phyloP scores from a whole-genome alignment of 2,888 invertebrate genomes.

The Galerucella calmariensis region DNA sequence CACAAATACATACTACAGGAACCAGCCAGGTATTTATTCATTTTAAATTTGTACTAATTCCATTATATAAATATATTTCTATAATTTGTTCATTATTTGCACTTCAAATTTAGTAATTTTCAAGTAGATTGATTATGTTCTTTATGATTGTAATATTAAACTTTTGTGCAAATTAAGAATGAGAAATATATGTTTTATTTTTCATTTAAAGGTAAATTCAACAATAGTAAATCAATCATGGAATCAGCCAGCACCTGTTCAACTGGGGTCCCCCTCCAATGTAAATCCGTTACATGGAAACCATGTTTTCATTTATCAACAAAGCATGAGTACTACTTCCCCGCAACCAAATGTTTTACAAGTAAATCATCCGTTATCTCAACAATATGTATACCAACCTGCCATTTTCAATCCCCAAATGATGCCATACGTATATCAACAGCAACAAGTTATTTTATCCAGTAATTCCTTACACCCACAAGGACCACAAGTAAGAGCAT shows the following conservation, averaged over 20 bases:
- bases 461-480: slow-evolving; percentile 62
- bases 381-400: slow-evolving; percentile 67
- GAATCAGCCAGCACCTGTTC: slow-evolving; percentile 46
- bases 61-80: too few relatives aligned
- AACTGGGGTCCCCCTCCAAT: slow-evolving; percentile 48
- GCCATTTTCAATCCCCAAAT: slow-evolving; percentile 66
- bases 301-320: slow-evolving; percentile 69
- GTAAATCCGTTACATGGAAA: slow-evolving; percentile 60
- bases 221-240: slow-evolving; percentile 60
- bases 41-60: too few relatives aligned
- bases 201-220: slow-evolving; percentile 36
- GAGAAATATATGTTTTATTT: background rate
- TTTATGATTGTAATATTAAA: background rate
- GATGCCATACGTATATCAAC: slow-evolving; percentile 70
- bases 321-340: slow-evolving; percentile 67
- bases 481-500: slow-evolving; percentile 56
- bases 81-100: too few relatives aligned
- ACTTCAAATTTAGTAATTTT: too few relatives aligned
- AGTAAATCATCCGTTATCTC: slow-evolving; percentile 66
- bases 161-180: background rate
- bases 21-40: slow-evolving; percentile 34
- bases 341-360: slow-evolving; percentile 58
- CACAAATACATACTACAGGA: slow-evolving; percentile 33
- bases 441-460: slow-evolving; percentile 69
- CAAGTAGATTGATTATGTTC: too few relatives aligned